phyloP scores from a whole-genome alignment of 1,140 invertebrate species.

The Papilio dardanus region DNA sequence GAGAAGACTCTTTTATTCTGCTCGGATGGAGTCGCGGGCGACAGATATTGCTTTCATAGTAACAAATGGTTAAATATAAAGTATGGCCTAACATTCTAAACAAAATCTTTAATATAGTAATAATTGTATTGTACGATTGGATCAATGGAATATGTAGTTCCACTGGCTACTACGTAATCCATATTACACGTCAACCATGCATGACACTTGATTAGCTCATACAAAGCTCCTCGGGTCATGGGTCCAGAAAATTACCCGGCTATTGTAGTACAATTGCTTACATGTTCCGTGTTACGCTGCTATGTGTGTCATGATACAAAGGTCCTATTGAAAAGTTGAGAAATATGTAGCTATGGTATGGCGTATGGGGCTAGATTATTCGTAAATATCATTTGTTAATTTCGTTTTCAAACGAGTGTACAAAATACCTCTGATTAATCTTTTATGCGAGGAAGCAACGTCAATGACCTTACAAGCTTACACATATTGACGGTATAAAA shows the following conservation, averaged over 20 bases:
- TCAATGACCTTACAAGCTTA: neutral
- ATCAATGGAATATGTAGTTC: neutral
- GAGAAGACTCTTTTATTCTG: no score
- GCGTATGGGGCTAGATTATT: no score
- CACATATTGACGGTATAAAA: neutral
- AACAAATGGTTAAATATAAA: neutral
- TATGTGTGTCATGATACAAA: conserved; percentile 2
- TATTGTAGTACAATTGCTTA: conserved; percentile 19
- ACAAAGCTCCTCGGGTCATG: conserved; percentile 5
- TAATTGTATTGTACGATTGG: neutral
- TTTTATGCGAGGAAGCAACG: neutral
- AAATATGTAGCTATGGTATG: neutral
- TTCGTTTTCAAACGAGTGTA: neutral
- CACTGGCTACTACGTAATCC: neutral
- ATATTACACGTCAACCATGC: conserved; percentile 14
- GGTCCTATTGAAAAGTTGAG: neutral
- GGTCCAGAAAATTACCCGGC: conserved; percentile 33
- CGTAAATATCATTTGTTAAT: no score
- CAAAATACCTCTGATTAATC: neutral
- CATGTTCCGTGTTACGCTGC: conserved; percentile 8
- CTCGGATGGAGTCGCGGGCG: no score
- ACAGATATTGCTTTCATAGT: no score
- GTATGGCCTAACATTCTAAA: neutral
- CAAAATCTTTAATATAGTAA: neutral
- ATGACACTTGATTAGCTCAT: conserved; percentile 17